These are phyloP conservation scores for Drosophila prosaltans DNA, from an alignment of 1,140 invertebrate genomes.

Conservation along the genomic window DNA sequence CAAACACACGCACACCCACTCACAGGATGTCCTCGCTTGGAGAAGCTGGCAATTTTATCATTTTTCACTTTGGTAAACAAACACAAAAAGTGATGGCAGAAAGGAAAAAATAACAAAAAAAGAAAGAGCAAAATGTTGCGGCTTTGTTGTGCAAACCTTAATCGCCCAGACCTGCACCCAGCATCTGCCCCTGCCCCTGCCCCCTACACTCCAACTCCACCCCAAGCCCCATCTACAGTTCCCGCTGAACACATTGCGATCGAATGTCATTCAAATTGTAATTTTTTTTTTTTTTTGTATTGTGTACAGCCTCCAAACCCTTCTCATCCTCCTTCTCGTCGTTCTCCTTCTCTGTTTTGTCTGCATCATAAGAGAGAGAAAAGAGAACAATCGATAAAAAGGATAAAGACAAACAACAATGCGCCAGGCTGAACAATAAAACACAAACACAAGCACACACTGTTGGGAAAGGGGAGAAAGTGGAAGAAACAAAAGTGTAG, in stretches of 20 bases:
- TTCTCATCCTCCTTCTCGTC: not conserved
- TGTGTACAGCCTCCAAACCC: constrained; percentile 28
- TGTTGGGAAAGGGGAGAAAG: not conserved
- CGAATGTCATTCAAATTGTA: constrained; percentile 70
- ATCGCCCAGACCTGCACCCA: constrained; percentile 25
- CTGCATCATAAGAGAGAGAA: not conserved
- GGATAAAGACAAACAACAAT: constrained; percentile 60
- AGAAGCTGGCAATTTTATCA: constrained; percentile 68
- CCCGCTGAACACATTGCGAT: constrained; percentile 38
- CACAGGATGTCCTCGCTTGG: constrained; percentile 48
- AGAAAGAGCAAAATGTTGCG: constrained; percentile 47
- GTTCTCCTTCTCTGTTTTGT: constrained; percentile 9
- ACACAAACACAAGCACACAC: constrained; percentile 31
- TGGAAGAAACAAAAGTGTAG: constrained; percentile 7
- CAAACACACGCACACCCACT: constrained; percentile 4
- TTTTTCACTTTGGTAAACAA: constrained; percentile 77
- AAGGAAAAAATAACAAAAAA: constrained; percentile 23
- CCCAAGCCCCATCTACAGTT: not conserved
- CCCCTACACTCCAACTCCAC: not conserved
- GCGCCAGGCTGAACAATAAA: constrained; percentile 47
- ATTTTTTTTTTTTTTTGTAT: constrained; percentile 32
- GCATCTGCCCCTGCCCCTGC: not conserved
- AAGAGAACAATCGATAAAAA: constrained; percentile 58
- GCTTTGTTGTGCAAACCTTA: constrained; percentile 68
- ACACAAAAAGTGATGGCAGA: constrained; percentile 50